phyloP scores from a whole-genome alignment of 1,140 invertebrate species.

The Halictus rubicundus region DNA sequence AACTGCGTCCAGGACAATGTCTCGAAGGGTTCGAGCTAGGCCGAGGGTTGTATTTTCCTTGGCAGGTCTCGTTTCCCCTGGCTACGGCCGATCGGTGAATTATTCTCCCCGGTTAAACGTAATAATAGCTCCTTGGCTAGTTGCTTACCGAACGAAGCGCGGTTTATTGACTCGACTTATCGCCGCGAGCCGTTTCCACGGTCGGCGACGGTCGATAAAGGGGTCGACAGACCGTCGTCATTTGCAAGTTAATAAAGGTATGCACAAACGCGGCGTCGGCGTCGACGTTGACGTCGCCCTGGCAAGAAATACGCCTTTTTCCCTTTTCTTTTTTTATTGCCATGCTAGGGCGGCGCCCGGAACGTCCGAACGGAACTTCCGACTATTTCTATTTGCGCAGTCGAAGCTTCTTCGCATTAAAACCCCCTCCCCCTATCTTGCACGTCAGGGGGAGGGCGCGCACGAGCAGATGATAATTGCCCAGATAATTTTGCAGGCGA shows the following conservation, averaged over 20 bases:
- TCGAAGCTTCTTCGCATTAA: background rate
- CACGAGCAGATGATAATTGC: background rate
- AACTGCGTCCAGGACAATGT: background rate
- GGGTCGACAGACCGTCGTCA: conserved; percentile 35
- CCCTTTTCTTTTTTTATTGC: background rate
- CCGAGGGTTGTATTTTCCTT: background rate
- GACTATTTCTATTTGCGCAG: background rate
- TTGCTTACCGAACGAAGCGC: conserved; percentile 1
- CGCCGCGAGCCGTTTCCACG: conserved; percentile 36
- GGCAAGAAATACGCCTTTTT: background rate
- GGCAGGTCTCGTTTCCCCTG: background rate
- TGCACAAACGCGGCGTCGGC: conserved; percentile 17
- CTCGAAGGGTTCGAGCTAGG: background rate
- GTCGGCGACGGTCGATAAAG: conserved; percentile 27
- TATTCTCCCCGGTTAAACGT: conserved; percentile 11
- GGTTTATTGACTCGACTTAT: conserved; percentile 40
- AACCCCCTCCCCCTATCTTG: background rate
- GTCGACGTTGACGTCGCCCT: background rate
- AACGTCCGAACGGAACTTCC: background rate
- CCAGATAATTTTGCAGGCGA: background rate
- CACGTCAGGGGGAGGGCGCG: too few species aligned
- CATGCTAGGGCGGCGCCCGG: too few species aligned
- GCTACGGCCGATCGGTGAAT: background rate
- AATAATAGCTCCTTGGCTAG: background rate
- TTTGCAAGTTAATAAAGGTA: conserved; percentile 52